phyloP scores from a whole-genome alignment of 2,888 invertebrate genomes.

The Smittia aterrima region DNA sequence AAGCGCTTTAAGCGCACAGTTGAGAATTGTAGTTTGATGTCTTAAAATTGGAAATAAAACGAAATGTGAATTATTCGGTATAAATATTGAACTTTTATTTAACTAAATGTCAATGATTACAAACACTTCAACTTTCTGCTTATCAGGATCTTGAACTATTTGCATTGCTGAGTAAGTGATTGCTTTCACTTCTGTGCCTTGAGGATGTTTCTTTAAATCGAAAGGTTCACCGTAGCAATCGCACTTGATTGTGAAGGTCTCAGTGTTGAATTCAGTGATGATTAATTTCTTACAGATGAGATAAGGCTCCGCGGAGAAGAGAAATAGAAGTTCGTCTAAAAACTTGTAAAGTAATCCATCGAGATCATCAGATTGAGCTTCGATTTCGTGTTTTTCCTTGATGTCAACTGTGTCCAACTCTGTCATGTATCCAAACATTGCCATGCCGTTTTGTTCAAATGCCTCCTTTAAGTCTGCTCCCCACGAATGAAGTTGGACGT shows the following conservation, averaged over 20 bases:
- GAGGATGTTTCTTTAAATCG: slow-evolving; percentile 87
- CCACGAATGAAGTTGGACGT: slow-evolving; percentile 98
- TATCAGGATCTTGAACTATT: slow-evolving; percentile 69
- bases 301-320: slow-evolving; percentile 89
- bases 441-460: slow-evolving; percentile 91
- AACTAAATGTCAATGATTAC: slow-evolving; percentile 85
- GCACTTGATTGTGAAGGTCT: slow-evolving; percentile 77
- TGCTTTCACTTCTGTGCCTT: slow-evolving; percentile 97
- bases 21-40: slow-evolving; percentile 23
- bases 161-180: slow-evolving; percentile 99
- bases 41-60: slow-evolving; percentile 11
- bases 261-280: slow-evolving; percentile 81
- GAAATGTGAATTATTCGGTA: not conserved
- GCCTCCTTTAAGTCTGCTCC: slow-evolving; percentile 82
- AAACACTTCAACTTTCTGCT: slow-evolving; percentile 80
- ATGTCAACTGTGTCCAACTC: slow-evolving; percentile 82
- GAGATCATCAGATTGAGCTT: slow-evolving; percentile 86
- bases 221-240: slow-evolving; percentile 93
- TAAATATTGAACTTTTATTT: not conserved
- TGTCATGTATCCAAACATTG: slow-evolving; percentile 82
- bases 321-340: slow-evolving; percentile 88
- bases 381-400: slow-evolving; percentile 72
- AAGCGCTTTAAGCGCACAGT: not conserved
- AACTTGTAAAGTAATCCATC: slow-evolving; percentile 58
- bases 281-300: slow-evolving; percentile 83